Base-by-base conservation (phyloP, 2,888 invertebrate species). In the Aricia artaxerxes region DNA sequence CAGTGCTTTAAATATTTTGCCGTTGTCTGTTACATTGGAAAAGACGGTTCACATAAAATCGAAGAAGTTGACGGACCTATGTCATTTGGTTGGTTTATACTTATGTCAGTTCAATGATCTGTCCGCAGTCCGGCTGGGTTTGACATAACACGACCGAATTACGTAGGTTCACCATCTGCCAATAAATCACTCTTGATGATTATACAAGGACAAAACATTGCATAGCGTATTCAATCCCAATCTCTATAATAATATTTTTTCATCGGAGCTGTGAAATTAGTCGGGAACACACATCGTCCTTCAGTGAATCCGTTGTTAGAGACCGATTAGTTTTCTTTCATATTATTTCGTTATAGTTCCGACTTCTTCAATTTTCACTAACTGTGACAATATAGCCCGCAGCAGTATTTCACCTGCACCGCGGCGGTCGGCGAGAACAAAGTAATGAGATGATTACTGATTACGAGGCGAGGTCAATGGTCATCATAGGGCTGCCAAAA, bases 341-440 rank as follows among this genome's bases (percentile, higher is more conserved):
- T 53, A 53, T 53, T 53, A 13, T 53, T 44, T 57, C 57, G 16
- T 57, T 4, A 57, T 57, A 57, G 57, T 11, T 31, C 9, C 1
- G 64, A 31, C 11, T 35, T 35, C 35, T 69, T 69, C 13, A 69
- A 35, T 69, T 64, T 64, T 64, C 61, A 64, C 64, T 24, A 13
- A 35, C 35, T 35, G 13, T 13, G 35, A 69, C 69, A 31, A 7
- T 35, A 69, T 69, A 5, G 35, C 69, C 69, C 16, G 69, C 35
- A 69, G 69, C 69, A 69, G 69, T 35, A 69, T 69, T 69, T 69
- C 69, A 69, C 69, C 69, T 64, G 64, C 31, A 64, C 64, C 64
- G 4, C 64, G 6, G 13, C 69, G 38, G 35, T 24, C 69, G 69
- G 64, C 64, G 31, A 76, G 76, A 76, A 57, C 76, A 76, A 76